Evolutionary conservation across 2,888 invertebrate species (phyloP), one percentile per base, ranked within the genome.

Genomic region (Ennomos fuscantarius): DNA sequence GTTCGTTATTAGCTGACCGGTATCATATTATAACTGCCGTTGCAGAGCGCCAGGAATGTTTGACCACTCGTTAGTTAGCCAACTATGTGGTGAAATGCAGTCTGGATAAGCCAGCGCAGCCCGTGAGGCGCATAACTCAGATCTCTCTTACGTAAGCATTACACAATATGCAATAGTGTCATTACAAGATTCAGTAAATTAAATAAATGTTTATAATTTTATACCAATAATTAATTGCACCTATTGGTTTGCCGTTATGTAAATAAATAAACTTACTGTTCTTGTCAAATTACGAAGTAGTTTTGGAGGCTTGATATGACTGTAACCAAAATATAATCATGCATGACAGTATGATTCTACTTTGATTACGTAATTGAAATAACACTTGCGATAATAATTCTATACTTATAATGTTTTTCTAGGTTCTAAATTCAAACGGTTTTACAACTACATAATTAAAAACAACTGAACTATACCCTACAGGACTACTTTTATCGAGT

Each of bases 1-100:
- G 56, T 58, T 60, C 60, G 57, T 58, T 62, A 60, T 65, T 58
- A 62, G 54, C 54, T 62, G 61, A 61, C 62, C 65, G 62, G 56
- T 61, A 53, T 61, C 50, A 55, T 61, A 53, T 61, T 53, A 50
- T 49, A 60, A 58, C 60, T 60, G 55, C 60, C 61, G 41, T 12
- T 56, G 50, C 45, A 42, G 31, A 60, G 48, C 60, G 55, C 48
- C 39, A 50, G 39, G 36, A 44, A 56, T 59, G 51, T 50, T 46
- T 31, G 32, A 47, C 51, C 52, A 45, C 49, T 41, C 36, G 49
- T 15, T 24, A 12, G 37, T 59, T 54, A 45, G 12, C 24, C 53
- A 59, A 58, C 53, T 45, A 50, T 54, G 49, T 54, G 58, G 58
- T 53, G 58, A 59, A 54, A 59, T 44, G 49, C 35, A 34, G 50